Percentiles rank a stretch among this genome's conserved stretches.
These are phyloP conservation scores for Nephotettix cincticeps DNA, from an alignment of 1,140 invertebrate genomes.

Conservation along the genomic window DNA sequence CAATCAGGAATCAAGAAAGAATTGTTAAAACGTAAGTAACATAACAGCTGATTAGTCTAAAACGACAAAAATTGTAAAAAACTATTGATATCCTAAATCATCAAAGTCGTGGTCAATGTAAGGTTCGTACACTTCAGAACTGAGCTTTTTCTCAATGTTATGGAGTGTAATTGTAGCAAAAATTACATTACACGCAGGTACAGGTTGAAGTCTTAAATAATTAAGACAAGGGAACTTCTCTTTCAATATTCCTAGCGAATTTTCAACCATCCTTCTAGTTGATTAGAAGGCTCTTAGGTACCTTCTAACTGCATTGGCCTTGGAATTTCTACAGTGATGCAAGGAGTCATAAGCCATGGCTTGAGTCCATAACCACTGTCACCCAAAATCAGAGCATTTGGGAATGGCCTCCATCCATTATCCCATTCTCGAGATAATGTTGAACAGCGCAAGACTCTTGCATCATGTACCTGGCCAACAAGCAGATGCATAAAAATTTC, in stretches of 20 bases:
- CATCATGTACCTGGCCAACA: constrained; percentile 29
- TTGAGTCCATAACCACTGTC: constrained; percentile 35
- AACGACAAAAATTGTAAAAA: too few relatives aligned
- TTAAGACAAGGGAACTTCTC: constrained; percentile 40
- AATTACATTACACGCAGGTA: not conserved
- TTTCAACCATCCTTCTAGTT: constrained; percentile 38
- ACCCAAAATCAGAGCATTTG: constrained; percentile 27
- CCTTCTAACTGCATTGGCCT: not conserved
- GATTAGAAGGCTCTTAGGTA: constrained; percentile 32
- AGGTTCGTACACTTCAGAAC: too few relatives aligned
- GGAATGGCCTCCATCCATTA: constrained; percentile 32
- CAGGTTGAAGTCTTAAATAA: constrained; percentile 28
- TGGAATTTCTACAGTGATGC: not conserved
- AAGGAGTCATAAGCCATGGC: constrained; percentile 35
- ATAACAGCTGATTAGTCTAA: too few relatives aligned
- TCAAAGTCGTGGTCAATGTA: too few relatives aligned
- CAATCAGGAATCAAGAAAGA: too few relatives aligned
- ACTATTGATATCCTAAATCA: too few relatives aligned
- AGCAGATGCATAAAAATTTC: constrained; percentile 27
- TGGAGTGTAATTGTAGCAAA: not conserved
- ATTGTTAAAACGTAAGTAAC: too few relatives aligned
- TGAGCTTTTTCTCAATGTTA: not conserved
- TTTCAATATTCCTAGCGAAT: constrained; percentile 38
- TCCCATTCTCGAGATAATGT: not conserved
- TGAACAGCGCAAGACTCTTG: constrained; percentile 22